Percentiles rank a stretch among this genome's conserved stretches.
phyloP scores from a whole-genome alignment of 2,888 invertebrate genomes.

The Tribolium freemani region DNA sequence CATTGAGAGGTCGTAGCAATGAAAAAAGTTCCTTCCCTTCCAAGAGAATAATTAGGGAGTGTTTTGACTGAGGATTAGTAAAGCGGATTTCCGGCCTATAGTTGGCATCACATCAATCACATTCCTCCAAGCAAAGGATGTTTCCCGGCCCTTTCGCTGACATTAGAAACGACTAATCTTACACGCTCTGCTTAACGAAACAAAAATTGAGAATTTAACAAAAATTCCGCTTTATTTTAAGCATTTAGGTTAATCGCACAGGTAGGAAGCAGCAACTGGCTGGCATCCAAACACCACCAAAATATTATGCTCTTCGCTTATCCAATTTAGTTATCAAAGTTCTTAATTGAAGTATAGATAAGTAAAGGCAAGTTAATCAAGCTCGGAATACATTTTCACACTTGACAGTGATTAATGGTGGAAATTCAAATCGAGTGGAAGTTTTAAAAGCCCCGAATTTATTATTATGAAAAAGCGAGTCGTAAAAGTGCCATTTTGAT shows the following conservation, averaged over 20 bases:
- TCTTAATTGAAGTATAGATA: conserved; percentile 13
- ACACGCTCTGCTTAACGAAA: conserved; percentile 26
- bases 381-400: conserved; percentile 11
- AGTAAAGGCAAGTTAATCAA: conserved; percentile 23
- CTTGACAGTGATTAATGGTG: conserved; percentile 29
- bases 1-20: no score
- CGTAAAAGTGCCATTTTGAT: neutral
- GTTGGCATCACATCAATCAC: conserved; percentile 3
- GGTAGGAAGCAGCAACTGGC: neutral
- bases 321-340: conserved; percentile 15
- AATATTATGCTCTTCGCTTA: neutral
- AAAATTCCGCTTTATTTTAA: neutral
- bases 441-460: conserved; percentile 15
- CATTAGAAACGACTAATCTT: conserved; percentile 25
- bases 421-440: neutral
- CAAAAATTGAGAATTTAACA: conserved; percentile 5
- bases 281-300: neutral
- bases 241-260: neutral
- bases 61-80: neutral
- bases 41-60: neutral
- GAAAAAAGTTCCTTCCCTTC: no score
- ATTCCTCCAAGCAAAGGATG: neutral
- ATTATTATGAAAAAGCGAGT: neutral
- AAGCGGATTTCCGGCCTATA: conserved; percentile 1
- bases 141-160: conserved; percentile 4